Percentiles rank a stretch among this genome's conserved stretches.
These are phyloP conservation scores for Eurytoma adleriae DNA, from an alignment of 2,888 invertebrate genomes.

Conservation along the genomic window DNA sequence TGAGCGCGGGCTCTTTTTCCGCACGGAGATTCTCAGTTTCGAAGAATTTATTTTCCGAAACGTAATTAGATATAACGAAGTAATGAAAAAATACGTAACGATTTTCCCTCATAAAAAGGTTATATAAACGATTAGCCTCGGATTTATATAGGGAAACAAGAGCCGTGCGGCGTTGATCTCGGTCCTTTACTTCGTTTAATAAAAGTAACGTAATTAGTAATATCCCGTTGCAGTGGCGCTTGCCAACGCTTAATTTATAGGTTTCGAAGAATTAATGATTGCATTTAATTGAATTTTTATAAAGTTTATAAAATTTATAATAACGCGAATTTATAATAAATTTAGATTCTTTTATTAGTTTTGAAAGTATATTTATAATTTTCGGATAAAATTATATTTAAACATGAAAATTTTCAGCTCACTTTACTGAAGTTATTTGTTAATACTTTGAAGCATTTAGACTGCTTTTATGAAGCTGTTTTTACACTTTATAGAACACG, in stretches of 20 bases:
- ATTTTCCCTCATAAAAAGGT: conserved; percentile 4
- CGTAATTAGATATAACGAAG: conserved; percentile 15
- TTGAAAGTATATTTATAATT: no score
- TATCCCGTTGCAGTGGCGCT: conserved; percentile 26
- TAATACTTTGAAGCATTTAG: no score
- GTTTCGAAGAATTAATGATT: background rate
- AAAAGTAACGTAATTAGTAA: conserved; percentile 38
- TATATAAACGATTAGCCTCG: conserved; percentile 31
- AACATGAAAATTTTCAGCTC: no score
- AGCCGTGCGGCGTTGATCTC: background rate
- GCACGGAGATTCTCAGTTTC: background rate
- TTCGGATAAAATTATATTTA: no score
- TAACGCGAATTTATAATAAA: no score
- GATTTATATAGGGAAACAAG: conserved; percentile 5
- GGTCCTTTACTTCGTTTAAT: conserved; percentile 39
- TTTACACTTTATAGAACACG: no score
- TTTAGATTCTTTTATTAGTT: no score
- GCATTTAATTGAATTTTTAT: background rate
- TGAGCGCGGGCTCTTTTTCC: background rate
- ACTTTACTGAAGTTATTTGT: no score
- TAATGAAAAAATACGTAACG: conserved; percentile 23
- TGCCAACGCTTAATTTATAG: conserved; percentile 39
- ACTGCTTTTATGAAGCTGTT: no score
- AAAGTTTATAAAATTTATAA: no score
- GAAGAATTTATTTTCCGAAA: background rate